Base-by-base conservation (phyloP, 2,888 invertebrate genomes). In the Dione vanillae region DNA sequence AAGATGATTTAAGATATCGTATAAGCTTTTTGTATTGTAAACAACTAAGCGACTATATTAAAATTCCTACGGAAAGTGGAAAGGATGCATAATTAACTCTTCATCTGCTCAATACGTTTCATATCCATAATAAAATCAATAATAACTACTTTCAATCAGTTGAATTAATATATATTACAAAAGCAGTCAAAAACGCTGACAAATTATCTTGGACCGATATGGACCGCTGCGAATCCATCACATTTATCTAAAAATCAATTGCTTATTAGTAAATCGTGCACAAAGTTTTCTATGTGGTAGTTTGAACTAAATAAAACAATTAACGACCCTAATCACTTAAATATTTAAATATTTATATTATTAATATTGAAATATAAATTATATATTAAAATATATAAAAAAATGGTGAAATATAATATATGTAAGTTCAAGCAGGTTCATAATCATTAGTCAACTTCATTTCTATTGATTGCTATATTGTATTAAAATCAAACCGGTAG, bases 381-480 rank as follows among this genome's bases (percentile, higher is more conserved):
- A 14, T 16, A 43, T 41, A 14, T 20, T 16, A 27, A n/a, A 27
- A 61, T 37, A 45, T 3, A 47, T 49, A 49, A n/a, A n/a, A n/a
- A n/a, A n/a, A n/a, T n/a, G n/a, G n/a, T 56, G 20, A 43, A 62
- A 65, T 40, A 52, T 27, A 69, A 74, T 27, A 14, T 65, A 67
- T 43, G 40, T 58, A 65, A 51, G 72, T 75, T 75, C 76, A 71
- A 68, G 52, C 65, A 67, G 75, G 73, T 75, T 76, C 62, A 68
- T 73, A 56, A 72, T 72, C 73, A 76, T 76, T 76, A 72, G 73
- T 77, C 61, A 72, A 67, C 72, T 71, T 73, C 74, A 72, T 73
- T 75, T 67, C 74, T 74, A 76, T 75, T 76, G 76, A 76, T 77
- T 77, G 72, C 64, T 70, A 76, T 71, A 77, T 77, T 76, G 77